Conservation (phyloP, 2,797 vertebrate genomes). For the Lerista edwardsae region DNA sequence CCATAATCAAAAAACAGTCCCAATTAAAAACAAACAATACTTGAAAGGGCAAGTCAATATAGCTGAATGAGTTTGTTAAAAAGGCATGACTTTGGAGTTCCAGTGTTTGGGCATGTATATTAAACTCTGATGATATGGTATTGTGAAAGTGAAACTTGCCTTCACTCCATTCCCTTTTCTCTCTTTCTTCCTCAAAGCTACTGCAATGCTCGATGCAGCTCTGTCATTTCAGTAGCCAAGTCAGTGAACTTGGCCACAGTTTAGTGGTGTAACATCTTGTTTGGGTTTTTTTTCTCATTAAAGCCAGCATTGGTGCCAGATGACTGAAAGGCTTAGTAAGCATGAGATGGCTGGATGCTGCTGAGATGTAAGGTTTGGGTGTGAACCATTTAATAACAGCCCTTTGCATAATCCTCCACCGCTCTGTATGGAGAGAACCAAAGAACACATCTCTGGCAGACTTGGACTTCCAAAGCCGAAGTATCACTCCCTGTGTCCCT, state of each 20-base stretch:
- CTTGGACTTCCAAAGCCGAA: accelerated
- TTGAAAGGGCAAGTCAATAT: not conserved
- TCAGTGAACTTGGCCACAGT: not conserved
- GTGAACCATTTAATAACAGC: not conserved
- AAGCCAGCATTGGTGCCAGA: not conserved
- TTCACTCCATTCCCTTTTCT: not conserved
- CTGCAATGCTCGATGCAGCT: not conserved
- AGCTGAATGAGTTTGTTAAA: not conserved
- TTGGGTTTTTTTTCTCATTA: not conserved
- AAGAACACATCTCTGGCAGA: accelerated
- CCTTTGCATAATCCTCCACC: not conserved
- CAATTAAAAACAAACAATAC: not conserved
- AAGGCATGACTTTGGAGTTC: not conserved
- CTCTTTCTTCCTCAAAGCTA: not conserved
- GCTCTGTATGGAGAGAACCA: accelerated
- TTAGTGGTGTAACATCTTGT: not conserved
- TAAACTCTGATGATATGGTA: not conserved
- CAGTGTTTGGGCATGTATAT: not conserved
- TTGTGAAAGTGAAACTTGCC: not conserved
- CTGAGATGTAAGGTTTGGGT: not conserved
- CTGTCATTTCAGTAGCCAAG: not conserved
- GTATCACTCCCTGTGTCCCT: accelerated
- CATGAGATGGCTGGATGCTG: not conserved
- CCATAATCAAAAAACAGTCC: not conserved
- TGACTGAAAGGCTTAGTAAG: not conserved